A percentile compares a stretch with the other conserved stretches of the same genome.
phyloP scores from a whole-genome alignment of 2,797 vertebrate species.

The Gambelia wislizenii region DNA sequence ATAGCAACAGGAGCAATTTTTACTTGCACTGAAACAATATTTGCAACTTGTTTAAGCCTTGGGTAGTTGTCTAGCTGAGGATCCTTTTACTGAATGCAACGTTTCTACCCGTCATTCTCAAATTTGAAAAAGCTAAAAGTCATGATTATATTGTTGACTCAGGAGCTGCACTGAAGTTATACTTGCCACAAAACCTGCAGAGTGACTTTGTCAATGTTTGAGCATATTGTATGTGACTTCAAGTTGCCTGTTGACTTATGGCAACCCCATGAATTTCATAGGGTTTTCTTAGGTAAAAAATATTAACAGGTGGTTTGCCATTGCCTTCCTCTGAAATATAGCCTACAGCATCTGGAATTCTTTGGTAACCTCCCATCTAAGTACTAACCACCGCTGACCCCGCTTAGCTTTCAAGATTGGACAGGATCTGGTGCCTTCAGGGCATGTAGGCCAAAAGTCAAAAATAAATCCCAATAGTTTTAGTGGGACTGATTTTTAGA shows the following conservation, averaged over 20 bases:
- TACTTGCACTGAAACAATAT: constrained; percentile 14
- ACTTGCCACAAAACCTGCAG: background rate
- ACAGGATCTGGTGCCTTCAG: too few relatives aligned
- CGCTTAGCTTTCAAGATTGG: too few relatives aligned
- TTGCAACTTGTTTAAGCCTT: constrained; percentile 17
- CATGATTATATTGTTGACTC: background rate
- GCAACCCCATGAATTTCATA: too few relatives aligned
- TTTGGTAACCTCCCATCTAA: too few relatives aligned
- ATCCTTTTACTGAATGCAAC: constrained; percentile 36
- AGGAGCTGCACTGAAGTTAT: background rate
- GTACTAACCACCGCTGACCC: too few relatives aligned
- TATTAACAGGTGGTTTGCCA: too few relatives aligned
- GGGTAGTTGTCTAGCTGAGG: constrained; percentile 22
- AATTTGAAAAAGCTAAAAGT: background rate
- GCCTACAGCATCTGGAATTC: too few relatives aligned
- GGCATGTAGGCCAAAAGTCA: background rate
- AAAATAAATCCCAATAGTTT: background rate
- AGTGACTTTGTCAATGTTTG: background rate
- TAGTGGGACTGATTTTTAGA: background rate
- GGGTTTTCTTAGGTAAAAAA: too few relatives aligned
- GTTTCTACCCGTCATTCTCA: background rate
- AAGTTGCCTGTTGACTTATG: too few relatives aligned
- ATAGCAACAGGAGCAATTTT: constrained; percentile 30
- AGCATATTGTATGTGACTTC: too few relatives aligned
- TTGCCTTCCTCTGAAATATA: too few relatives aligned